Evolutionary conservation across 2,888 invertebrate species (phyloP), one percentile per base, ranked within the genome.

Genomic region (Rotaria magnacalcarata): DNA sequence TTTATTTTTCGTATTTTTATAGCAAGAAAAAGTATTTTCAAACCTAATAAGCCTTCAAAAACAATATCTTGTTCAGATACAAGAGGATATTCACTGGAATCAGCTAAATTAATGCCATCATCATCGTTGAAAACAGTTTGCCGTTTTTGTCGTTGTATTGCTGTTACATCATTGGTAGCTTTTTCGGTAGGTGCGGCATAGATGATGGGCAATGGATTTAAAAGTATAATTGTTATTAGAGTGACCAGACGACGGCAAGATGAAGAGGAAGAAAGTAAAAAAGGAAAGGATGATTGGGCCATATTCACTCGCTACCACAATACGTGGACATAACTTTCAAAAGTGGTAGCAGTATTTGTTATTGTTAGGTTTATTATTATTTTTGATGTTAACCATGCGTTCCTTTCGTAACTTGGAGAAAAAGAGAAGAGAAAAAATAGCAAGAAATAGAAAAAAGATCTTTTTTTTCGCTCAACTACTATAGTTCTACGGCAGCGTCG

Each of bases 331-430:
- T 67, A 34, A 67, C 14, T 34, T 11, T 34, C 34, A 67, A 67
- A 34, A 67, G 7, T 67, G 41, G 67, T 67, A 19, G 34, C 34
- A 67, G 67, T 34, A 24, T 67, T 67, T 67, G 67, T 67, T 67
- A 27, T 67, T 67, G 67, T 67, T 67, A 34, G 67, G 34, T 16
- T 67, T 67, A 67, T 67, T 67, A 34, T 67, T 67, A 67, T 67
- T 67, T 67, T 67, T 52, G 67, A 67, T 67, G 67, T 34, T 34
- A 67, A 67, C 67, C 67, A 67, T 27, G 67, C 67, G 67, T 67
- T 67, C 67, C 27, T 67, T 27, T 67, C 27, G 19, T 19, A 34
- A 19, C 67, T 19, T 19, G 67, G 34, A 67, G 34, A 67, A 67
- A 67, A 34, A 67, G 67, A 67, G 67, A 67, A 67, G 27, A 67